Evolutionary conservation across 2,113 vertebrate species (phyloP).

Genomic region (Elaphurus davidianus): DNA sequence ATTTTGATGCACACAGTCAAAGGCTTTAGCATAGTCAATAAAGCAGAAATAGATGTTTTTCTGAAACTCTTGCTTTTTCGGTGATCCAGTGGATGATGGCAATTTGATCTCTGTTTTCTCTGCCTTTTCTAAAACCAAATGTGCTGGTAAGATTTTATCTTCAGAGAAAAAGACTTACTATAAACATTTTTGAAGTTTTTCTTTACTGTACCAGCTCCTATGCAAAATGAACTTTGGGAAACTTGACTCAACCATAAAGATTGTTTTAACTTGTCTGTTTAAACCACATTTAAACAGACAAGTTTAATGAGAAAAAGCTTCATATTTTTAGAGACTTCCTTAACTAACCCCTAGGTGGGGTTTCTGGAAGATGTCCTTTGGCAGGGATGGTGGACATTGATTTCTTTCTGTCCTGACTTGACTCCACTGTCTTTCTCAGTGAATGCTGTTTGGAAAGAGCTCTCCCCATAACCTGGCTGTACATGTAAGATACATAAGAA

Average conservation of each 20-base stretch:
- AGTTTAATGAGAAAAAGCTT: neutral
- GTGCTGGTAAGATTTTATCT: neutral
- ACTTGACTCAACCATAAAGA: neutral
- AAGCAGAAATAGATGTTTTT: too few relatives aligned
- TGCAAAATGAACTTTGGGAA: neutral
- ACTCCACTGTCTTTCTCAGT: neutral
- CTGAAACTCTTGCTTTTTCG: too few relatives aligned
- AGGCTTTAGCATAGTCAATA: too few relatives aligned
- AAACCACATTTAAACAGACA: neutral
- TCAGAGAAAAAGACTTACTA: neutral
- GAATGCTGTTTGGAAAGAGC: neutral
- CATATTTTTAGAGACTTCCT: neutral
- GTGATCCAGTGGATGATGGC: too few relatives aligned
- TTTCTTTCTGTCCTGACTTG: neutral
- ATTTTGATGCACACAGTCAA: too few relatives aligned
- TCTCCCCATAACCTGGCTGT: rapidly evolving
- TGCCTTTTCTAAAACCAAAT: too few relatives aligned
- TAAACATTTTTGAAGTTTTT: neutral
- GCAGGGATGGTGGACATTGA: neutral
- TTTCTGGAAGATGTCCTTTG: neutral
- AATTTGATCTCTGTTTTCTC: too few relatives aligned
- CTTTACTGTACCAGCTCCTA: neutral
- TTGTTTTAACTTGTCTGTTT: neutral
- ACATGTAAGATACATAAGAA: neutral
- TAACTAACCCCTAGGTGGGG: neutral